Base-by-base conservation (phyloP, 2,797 vertebrate species). In the Oreochromis mossambicus region DNA sequence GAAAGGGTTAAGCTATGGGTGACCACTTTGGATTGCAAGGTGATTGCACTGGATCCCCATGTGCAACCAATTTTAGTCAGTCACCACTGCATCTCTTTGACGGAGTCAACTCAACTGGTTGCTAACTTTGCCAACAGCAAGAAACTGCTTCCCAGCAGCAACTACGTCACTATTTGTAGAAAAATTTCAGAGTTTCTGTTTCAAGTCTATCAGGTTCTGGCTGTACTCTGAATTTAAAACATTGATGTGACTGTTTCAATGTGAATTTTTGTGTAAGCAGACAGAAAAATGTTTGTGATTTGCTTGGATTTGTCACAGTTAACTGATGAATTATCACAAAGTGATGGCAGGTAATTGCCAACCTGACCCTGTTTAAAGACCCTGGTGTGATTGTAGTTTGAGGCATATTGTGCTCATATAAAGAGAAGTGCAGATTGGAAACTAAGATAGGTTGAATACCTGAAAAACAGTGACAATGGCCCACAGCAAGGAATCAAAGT, bases 381-480 rank as follows among this genome's bases (percentile, higher is more conserved):
- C 66, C 66, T 5, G 46, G 21, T 24, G 66, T 46, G 8, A 46
- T 8, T 70, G 13, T 26, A 43, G 66, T 24, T 26, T 46, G 14
- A 48, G 68, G 5, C 10, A 75, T 73, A 15, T 2, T 73, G 24
- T 75, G 43, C 10, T 48, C 15, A 48, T 48, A 13, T 13, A 73
- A 48, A 73, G 51, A 52, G n/a, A 52, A 52, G 10, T 21, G 21
- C 13, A 68, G 19, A 2, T 19, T 1, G 3, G 7, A 15, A 8
- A 15, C 12, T 36, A 8, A 19, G 15, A 34, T 3, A 12, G 7
- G 79, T 6, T 11, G 13, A 77, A 76, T 92, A 98, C 98, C 97
- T 99, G 98, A 90, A 99, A 99, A 76, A 99, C 98, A 0, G 98
- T 99, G 92, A 99, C 98, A 0, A 99, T 99, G 81, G 98, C 98